Base-by-base conservation (phyloP, 2,113 vertebrate genomes). In the Oplegnathus fasciatus region DNA sequence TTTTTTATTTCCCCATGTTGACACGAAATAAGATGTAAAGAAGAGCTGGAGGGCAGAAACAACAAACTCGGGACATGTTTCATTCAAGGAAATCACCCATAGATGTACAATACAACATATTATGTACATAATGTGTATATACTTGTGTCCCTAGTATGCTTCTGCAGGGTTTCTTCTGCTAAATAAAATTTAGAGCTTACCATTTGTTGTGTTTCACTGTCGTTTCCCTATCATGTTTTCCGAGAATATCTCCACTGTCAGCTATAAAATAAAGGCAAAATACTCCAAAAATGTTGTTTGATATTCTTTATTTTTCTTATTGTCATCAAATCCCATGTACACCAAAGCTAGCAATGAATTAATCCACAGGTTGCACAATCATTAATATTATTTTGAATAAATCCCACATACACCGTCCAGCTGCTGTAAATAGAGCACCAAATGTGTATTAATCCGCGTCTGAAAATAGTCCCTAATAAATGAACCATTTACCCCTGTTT, bases 11-110 rank as follows among this genome's bases (percentile, higher is more conserved):
- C 78, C 72, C 79, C 73, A 37, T 86, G 83, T 87, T 86, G 65
- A 65, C 40, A 66, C 9, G 58, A 79, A 87, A 92, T 88, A 90
- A 68, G 9, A 67, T 24, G 26, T 89, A 80, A 91, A 88, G 24
- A 86, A 78, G 88, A 58, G 76, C 82, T 60, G 61, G 37, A 85
- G 86, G 85, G 83, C 50, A 72, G 40, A 76, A 71, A 71, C 0
- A 1, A 65, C 15, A 83, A 46, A 82, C 80, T 82, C 6, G 3
- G 4, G 60, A 65, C n/a, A 76, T 80, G 73, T 83, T 82, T 88
- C 58, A 37, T 83, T 78, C 58, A 86, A 90, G 80, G 61, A 86
- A 46, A 90, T 82, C 46, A 75, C 84, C 83, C 75, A 68, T 78
- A 57, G 60, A 73, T 37, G 50, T 37, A 50, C 42, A 78, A 69